Conservation (phyloP, 1,140 invertebrate genomes). For the Steinernema khuongi region DNA sequence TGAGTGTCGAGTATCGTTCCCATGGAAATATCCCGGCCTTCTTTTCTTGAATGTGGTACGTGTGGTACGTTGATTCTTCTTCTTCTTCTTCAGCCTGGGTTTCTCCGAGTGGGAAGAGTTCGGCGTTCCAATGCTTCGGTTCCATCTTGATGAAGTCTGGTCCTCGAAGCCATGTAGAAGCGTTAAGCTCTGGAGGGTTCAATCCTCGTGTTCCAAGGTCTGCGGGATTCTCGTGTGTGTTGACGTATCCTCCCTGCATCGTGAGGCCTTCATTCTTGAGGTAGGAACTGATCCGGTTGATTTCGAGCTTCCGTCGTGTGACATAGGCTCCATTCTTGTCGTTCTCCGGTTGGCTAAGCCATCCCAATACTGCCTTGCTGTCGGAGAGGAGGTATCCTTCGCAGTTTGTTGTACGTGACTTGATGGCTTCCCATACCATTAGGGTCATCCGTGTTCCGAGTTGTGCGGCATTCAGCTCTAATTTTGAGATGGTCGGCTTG, state of each 20-base stretch:
- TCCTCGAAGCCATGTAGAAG: not conserved
- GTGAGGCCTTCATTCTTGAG: not conserved
- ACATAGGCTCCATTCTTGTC: not conserved
- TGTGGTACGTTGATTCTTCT: no score
- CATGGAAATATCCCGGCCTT: not conserved
- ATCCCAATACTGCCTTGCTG: not conserved
- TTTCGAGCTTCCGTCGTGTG: not conserved
- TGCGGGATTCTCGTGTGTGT: slow-evolving; percentile 22
- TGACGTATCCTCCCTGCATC: slow-evolving; percentile 17
- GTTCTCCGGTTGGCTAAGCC: not conserved
- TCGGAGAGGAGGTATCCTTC: not conserved
- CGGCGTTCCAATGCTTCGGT: not conserved
- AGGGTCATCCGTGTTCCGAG: slow-evolving; percentile 4
- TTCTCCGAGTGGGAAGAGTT: not conserved
- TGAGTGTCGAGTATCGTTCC: not conserved
- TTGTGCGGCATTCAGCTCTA: not conserved
- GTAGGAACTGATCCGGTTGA: not conserved
- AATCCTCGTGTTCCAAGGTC: slow-evolving; percentile 23
- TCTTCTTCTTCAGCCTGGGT: not conserved
- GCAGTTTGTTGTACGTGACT: not conserved
- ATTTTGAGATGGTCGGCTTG: slow-evolving; percentile 21
- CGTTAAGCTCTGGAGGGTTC: not conserved
- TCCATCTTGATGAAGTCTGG: not conserved
- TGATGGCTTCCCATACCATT: not conserved
- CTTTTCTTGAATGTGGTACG: not conserved